Evolutionary conservation across 2,888 invertebrate genomes (phyloP).

Genomic region (Hirtodrosophila cameraria): DNA sequence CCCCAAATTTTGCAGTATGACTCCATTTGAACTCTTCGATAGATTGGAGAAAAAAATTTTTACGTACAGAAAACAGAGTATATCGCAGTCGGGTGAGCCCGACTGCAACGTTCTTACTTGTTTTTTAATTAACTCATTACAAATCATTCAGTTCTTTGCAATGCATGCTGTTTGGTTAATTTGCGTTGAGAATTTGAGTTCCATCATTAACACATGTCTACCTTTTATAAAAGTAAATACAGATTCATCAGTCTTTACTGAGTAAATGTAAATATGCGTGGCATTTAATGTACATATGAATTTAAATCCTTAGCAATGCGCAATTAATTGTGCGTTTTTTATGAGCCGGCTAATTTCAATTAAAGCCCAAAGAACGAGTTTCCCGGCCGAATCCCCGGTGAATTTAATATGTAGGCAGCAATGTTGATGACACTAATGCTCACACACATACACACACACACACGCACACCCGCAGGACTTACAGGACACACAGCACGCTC

Average conservation of each 20-base stretch:
- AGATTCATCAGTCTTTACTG: neutral
- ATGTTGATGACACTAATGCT: constrained; percentile 57
- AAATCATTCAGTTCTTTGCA: too few species aligned
- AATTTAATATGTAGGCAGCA: constrained; percentile 39
- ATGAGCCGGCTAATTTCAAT: constrained; percentile 41
- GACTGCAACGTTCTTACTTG: too few species aligned
- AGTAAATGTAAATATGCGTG: neutral
- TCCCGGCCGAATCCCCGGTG: constrained; percentile 13
- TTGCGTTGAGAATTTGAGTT: neutral
- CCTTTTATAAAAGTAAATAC: neutral
- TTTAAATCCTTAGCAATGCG: constrained; percentile 17
- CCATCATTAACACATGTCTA: neutral
- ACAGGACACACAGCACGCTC: constrained; percentile 11
- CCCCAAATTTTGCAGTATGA: too few species aligned
- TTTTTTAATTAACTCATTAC: too few species aligned
- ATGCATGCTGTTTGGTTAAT: neutral
- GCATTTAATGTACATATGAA: neutral
- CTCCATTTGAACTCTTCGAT: too few species aligned
- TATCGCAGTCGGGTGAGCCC: too few species aligned
- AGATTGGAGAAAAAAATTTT: too few species aligned
- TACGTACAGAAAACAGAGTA: too few species aligned
- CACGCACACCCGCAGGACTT: neutral
- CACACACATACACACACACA: constrained; percentile 12
- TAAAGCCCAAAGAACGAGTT: constrained; percentile 16
- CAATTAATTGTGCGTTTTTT: constrained; percentile 31